Conservation (phyloP, 2,888 invertebrate species). For the Drosophila crucigera region DNA sequence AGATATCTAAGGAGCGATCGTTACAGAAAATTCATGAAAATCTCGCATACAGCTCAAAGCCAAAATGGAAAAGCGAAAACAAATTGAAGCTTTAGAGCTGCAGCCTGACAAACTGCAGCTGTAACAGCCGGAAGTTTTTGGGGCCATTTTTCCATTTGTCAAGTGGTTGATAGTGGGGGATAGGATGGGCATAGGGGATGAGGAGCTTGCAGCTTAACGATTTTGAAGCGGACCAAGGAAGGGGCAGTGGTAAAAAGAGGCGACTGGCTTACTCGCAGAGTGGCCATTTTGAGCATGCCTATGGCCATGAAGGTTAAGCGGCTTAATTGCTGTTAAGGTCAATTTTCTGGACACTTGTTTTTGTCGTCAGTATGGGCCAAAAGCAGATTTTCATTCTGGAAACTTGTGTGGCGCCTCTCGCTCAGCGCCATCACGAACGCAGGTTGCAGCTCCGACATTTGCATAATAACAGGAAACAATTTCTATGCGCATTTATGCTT, state of each 20-base stretch:
- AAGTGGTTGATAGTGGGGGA: slow-evolving; percentile 43
- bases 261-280: slow-evolving; percentile 11
- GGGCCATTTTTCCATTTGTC: slow-evolving; percentile 74
- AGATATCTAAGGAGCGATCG: slow-evolving; percentile 28
- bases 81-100: slow-evolving; percentile 72
- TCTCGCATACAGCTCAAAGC: slow-evolving; percentile 59
- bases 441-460: slow-evolving; percentile 53
- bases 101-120: slow-evolving; percentile 74
- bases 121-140: slow-evolving; percentile 69
- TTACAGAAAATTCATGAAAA: slow-evolving; percentile 72
- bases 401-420: slow-evolving; percentile 22
- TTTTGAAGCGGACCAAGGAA: slow-evolving; percentile 47
- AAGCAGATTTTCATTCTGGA: slow-evolving; percentile 50
- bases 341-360: slow-evolving; percentile 37
- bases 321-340: slow-evolving; percentile 78
- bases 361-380: slow-evolving; percentile 15
- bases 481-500: slow-evolving; percentile 57
- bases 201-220: slow-evolving; percentile 56
- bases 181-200: neutral
- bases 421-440: slow-evolving; percentile 8
- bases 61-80: slow-evolving; percentile 56
- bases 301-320: slow-evolving; percentile 58
- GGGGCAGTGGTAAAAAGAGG: neutral
- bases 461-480: slow-evolving; percentile 79
- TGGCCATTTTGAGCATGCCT: slow-evolving; percentile 18